A percentile compares a stretch with the other conserved stretches of the same genome.
Evolutionary conservation across 2,797 vertebrate species (phyloP).

Genomic region (Scyliorhinus canicula): DNA sequence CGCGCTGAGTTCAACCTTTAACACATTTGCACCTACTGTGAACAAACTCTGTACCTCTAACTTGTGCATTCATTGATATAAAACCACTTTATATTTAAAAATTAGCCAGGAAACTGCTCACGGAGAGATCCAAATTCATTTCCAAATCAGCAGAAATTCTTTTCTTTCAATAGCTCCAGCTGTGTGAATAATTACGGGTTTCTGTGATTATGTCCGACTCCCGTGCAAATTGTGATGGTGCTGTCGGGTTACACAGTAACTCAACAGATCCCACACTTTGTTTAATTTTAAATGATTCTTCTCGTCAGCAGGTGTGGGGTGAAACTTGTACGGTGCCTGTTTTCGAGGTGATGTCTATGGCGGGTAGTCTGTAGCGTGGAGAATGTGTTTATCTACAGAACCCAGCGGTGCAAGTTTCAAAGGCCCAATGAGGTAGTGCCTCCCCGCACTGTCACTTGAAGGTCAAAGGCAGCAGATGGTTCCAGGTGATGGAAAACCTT

Average conservation of each 20-base stretch:
- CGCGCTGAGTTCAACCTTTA: too few relatives aligned
- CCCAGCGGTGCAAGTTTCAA: background rate
- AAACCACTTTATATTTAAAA: background rate
- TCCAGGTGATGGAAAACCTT: background rate
- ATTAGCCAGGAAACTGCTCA: background rate
- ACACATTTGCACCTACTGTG: background rate
- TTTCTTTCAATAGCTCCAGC: background rate
- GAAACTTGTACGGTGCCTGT: too few relatives aligned
- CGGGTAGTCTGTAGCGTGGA: too few relatives aligned
- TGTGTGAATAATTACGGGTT: background rate
- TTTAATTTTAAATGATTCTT: too few relatives aligned
- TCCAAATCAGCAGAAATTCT: background rate
- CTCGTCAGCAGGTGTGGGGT: too few relatives aligned
- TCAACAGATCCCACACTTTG: too few relatives aligned
- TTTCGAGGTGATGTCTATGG: too few relatives aligned
- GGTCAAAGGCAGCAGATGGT: background rate
- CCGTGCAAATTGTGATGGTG: too few relatives aligned
- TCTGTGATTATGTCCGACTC: too few relatives aligned
- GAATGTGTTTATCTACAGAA: too few relatives aligned
- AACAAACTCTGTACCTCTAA: background rate
- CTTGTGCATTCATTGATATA: background rate
- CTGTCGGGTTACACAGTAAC: too few relatives aligned
- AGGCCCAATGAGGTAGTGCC: background rate
- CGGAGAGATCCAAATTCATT: background rate
- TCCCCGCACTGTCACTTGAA: background rate